A percentile compares a stretch with the other conserved stretches of the same genome.
These are phyloP conservation scores for Conchocele bisecta DNA, from an alignment of 2,888 invertebrate species.

Conservation along the genomic window DNA sequence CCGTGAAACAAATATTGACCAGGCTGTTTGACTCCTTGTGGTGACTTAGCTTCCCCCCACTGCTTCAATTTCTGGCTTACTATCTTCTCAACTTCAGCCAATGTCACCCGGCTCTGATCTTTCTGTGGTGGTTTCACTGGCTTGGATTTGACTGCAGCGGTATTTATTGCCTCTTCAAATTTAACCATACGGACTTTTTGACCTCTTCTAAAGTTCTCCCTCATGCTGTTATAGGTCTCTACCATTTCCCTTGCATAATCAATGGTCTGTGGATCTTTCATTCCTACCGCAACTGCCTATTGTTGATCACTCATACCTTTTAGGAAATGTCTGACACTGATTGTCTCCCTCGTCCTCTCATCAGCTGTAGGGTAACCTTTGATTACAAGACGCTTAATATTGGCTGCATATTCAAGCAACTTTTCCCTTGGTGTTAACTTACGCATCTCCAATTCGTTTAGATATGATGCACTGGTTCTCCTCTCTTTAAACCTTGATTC, in stretches of 20 bases:
- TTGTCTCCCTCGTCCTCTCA: constrained; percentile 29
- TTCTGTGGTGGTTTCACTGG: too few species aligned
- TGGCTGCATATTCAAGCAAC: constrained; percentile 32
- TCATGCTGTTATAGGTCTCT: background rate
- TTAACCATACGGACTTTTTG: background rate
- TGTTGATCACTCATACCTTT: constrained; percentile 41
- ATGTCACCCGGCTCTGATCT: too few species aligned
- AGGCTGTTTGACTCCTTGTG: too few species aligned
- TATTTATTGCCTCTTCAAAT: too few species aligned
- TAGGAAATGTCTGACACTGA: constrained; percentile 39
- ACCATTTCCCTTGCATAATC: background rate
- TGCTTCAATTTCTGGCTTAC: too few species aligned
- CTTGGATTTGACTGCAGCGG: too few species aligned
- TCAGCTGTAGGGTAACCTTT: constrained; percentile 27
- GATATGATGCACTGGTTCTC: constrained; percentile 17
- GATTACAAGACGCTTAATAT: constrained; percentile 19
- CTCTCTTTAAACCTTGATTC: constrained; percentile 19
- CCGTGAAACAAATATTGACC: too few species aligned
- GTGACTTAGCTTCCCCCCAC: too few species aligned
- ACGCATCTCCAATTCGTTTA: constrained; percentile 25
- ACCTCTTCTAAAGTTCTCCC: background rate
- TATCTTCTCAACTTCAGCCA: too few species aligned
- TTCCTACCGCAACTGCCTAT: constrained; percentile 13
- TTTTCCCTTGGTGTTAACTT: constrained; percentile 20
- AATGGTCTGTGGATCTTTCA: background rate